Base-by-base conservation (phyloP, 2,113 vertebrate species). In the Murina feae region DNA sequence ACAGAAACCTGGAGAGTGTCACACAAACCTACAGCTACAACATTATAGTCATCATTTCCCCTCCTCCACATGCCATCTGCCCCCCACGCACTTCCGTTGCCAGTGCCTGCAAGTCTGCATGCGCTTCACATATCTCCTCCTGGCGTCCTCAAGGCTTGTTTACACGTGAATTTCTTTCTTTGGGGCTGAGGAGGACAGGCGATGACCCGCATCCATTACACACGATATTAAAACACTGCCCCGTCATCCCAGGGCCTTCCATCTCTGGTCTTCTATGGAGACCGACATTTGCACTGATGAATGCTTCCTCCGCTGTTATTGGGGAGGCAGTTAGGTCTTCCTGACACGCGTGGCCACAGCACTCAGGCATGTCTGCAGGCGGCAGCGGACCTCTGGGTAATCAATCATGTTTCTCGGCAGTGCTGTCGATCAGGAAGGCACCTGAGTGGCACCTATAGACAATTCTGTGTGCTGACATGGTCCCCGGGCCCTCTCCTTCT, bases 391-490 rank as follows among this genome's bases (percentile, higher is more conserved):
- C 83, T 80, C 87, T 55, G 49, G 84, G 66, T 78, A 66, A 96
- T 96, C 95, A 93, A 86, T 93, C 88, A 14, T 12, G 76, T 51
- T 91, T 95, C 89, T 75, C 23, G 0, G 91, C 91, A 20, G 72
- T 0, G 0, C 91, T 95, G 95, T 94, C 96, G 91, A 93, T 96
- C 97, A 95, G 90, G 55, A 21, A 11, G 16, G 55, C 16, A 71
- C 72, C 92, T 5, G 94, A 96, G 94, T 44, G 92, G 90, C 87
- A 32, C 83, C 95, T 91, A 51, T 25, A 9, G 76, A 80, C 44
- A 30, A 65, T 13, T 92, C 93, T 66, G 96, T 69, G 1, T 44
- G 90, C 74, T 0, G 6, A 16, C 6, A 1, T 23, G 30, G 74
- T 55, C 63, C 86, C 47, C 0, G 1, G 12, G 74, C 89, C 72